Percentiles rank a stretch among this genome's conserved stretches.
Conservation (phyloP, 2,797 vertebrate species). For the Pelodytes ibericus region DNA sequence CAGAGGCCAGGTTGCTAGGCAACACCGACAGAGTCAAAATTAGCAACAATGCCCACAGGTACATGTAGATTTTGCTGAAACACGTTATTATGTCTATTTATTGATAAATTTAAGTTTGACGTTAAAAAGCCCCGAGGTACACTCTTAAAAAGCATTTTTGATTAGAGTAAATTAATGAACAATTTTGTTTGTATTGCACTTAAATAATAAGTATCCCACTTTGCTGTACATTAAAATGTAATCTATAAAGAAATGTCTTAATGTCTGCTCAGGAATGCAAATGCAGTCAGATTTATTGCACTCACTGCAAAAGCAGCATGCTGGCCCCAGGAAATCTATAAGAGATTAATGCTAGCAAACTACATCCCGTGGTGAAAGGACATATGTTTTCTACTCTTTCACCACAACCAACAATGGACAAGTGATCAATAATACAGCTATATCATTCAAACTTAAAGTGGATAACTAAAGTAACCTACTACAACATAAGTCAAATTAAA, state of each 20-base stretch:
- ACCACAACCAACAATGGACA: neutral
- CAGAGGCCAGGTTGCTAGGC: too few relatives aligned
- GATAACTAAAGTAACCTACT: neutral
- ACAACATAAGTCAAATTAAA: too few relatives aligned
- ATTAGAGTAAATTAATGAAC: neutral
- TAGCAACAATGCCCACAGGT: too few relatives aligned
- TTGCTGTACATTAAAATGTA: neutral
- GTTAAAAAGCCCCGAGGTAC: too few relatives aligned
- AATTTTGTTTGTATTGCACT: neutral
- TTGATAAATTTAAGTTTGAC: too few relatives aligned
- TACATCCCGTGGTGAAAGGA: neutral
- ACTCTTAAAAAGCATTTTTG: neutral
- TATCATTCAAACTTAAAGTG: neutral
- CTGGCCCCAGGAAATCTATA: neutral
- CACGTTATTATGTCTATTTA: too few relatives aligned
- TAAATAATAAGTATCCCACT: neutral
- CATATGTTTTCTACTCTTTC: neutral
- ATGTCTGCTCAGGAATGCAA: neutral
- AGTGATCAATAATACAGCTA: neutral
- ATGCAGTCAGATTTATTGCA: neutral
- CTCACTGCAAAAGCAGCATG: neutral
- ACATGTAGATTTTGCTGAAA: too few relatives aligned
- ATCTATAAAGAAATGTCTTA: neutral
- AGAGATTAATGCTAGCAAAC: neutral
- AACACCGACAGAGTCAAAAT: too few relatives aligned